phyloP scores from a whole-genome alignment of 1,140 invertebrate genomes.

The Bombyx mandarina region DNA sequence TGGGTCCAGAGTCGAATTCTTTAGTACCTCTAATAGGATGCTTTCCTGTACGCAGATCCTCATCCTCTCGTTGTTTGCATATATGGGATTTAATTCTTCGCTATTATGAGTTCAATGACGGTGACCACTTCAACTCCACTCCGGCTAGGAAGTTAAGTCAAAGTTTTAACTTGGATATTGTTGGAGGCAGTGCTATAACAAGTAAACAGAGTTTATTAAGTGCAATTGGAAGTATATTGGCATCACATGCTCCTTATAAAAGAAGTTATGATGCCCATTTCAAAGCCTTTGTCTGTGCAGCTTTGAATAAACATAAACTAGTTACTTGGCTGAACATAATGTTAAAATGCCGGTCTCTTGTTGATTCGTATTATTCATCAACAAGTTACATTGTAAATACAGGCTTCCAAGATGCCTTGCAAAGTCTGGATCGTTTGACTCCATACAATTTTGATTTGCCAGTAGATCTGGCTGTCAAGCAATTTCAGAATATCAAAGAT shows the following conservation, averaged over 20 bases:
- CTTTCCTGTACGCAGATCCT: slow-evolving; percentile 79
- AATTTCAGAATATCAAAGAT: slow-evolving; percentile 98
- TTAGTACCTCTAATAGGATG: slow-evolving; percentile 93
- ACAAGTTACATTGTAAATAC: slow-evolving; percentile 97
- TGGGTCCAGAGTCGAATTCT: slow-evolving; percentile 79
- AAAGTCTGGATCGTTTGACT: slow-evolving; percentile 89
- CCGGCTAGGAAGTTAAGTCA: slow-evolving; percentile 96
- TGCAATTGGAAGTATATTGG: slow-evolving; percentile 93
- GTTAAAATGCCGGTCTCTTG: slow-evolving; percentile 88
- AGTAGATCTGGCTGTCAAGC: slow-evolving; percentile 94
- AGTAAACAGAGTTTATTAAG: slow-evolving; percentile 93
- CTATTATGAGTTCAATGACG: slow-evolving; percentile 62
- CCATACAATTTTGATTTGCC: slow-evolving; percentile 93
- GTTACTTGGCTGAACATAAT: slow-evolving; percentile 95
- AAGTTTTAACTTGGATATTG: slow-evolving; percentile 97
- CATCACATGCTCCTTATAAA: slow-evolving; percentile 92
- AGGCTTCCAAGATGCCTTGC: slow-evolving; percentile 96
- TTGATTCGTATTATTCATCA: slow-evolving; percentile 92
- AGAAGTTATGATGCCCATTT: slow-evolving; percentile 97
- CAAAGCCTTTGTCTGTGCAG: slow-evolving; percentile 97
- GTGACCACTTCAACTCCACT: slow-evolving; percentile 89
- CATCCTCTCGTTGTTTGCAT: slow-evolving; percentile 68
- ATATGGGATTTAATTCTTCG: slow-evolving; percentile 60
- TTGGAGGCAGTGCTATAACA: slow-evolving; percentile 86
- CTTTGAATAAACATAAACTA: slow-evolving; percentile 92